Evolutionary conservation across 2,888 invertebrate genomes (phyloP).

Genomic region (Leptopilina drosophilae): DNA sequence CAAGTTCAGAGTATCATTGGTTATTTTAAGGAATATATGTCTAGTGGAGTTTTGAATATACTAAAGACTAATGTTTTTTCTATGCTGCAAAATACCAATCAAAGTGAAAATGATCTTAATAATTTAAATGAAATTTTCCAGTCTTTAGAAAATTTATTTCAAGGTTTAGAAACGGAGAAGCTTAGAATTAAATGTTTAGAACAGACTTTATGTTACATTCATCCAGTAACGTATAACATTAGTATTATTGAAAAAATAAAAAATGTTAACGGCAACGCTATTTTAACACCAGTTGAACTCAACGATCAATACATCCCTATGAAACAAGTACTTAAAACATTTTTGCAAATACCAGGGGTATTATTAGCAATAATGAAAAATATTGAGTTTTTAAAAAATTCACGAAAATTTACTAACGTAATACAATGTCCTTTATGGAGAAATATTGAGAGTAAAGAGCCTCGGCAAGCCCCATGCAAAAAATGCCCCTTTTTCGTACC

Average conservation of each 20-base stretch:
- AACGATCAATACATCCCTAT: conserved; percentile 50
- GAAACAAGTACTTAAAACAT: conserved; percentile 39
- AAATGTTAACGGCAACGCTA: conserved; percentile 37
- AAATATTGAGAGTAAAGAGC: conserved; percentile 40
- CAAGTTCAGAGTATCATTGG: neutral
- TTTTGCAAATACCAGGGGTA: conserved; percentile 47
- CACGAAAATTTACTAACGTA: conserved; percentile 46
- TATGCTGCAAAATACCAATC: neutral
- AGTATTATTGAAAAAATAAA: conserved; percentile 39
- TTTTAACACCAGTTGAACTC: conserved; percentile 47
- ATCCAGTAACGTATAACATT: conserved; percentile 39
- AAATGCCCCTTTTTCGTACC: too few relatives aligned
- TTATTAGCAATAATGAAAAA: conserved; percentile 42
- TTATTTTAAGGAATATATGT: neutral
- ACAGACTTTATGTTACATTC: conserved; percentile 39
- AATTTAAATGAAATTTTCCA: neutral
- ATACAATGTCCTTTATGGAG: conserved; percentile 52
- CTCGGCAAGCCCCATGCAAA: too few relatives aligned
- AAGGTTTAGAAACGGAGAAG: conserved; percentile 5
- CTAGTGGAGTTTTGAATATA: neutral
- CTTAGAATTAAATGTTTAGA: conserved; percentile 41
- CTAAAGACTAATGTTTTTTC: conserved; percentile 9
- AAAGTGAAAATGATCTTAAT: neutral
- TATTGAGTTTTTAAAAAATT: conserved; percentile 45
- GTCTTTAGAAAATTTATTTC: conserved; percentile 7